Percentiles rank a stretch among this genome's conserved stretches.
phyloP scores from a whole-genome alignment of 2,113 vertebrate species.

The Scomber scombrus region DNA sequence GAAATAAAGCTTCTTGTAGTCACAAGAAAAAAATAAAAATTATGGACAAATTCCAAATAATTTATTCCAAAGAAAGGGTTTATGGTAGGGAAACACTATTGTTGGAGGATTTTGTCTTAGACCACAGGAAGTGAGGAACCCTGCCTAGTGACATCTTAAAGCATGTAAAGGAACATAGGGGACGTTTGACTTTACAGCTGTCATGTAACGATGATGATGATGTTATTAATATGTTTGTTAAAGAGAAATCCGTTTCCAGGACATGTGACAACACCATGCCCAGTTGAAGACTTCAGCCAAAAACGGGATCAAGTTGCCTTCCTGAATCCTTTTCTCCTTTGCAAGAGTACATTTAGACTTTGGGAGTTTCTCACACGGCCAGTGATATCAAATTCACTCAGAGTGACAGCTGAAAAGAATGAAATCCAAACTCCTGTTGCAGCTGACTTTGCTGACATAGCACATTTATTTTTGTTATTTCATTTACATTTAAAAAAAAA shows the following conservation, averaged over 20 bases:
- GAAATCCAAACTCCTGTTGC: conserved; percentile 27
- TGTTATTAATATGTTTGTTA: conserved; percentile 2
- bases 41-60: too few species aligned
- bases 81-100: not conserved
- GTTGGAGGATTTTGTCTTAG: not conserved
- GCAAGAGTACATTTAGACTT: conserved; percentile 3
- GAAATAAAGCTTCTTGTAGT: too few species aligned
- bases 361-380: conserved; percentile 6
- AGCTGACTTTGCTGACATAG: conserved; percentile 40
- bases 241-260: conserved; percentile 22
- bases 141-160: too few species aligned
- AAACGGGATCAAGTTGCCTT: conserved; percentile 26
- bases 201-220: conserved; percentile 7
- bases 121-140: too few species aligned
- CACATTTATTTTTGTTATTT: conserved; percentile 64
- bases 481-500: conserved; percentile 41
- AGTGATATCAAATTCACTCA: conserved; percentile 14
- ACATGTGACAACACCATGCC: not conserved
- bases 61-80: not conserved
- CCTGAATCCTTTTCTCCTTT: conserved; percentile 12
- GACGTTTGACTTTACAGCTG: not conserved
- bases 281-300: conserved; percentile 14
- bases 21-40: not conserved
- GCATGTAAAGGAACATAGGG: too few species aligned
- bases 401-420: conserved; percentile 6